Percentiles rank a stretch among this genome's conserved stretches.
Evolutionary conservation across 2,113 vertebrate genomes (phyloP).

Genomic region (Panthera uncia): DNA sequence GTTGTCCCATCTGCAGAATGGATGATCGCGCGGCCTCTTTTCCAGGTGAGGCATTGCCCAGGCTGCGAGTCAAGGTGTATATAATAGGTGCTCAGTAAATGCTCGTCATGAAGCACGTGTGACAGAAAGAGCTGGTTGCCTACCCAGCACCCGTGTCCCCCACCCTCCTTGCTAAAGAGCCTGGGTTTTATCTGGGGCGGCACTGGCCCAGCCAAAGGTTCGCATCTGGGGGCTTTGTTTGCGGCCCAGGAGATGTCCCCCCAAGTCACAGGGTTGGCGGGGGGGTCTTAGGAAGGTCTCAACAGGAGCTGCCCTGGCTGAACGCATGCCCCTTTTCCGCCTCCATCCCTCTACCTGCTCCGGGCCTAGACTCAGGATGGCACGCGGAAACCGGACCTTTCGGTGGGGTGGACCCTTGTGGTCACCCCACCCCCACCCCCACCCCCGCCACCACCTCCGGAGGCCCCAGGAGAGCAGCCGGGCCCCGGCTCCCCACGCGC

Average conservation of each 20-base stretch:
- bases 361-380: neutral
- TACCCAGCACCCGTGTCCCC: fast-evolving
- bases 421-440: neutral
- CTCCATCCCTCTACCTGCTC: neutral
- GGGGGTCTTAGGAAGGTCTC: fast-evolving
- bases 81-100: fast-evolving
- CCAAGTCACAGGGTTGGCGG: neutral
- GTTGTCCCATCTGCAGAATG: neutral
- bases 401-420: fast-evolving
- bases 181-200: neutral
- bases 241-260: neutral
- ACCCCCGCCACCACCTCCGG: neutral
- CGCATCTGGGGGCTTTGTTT: neutral
- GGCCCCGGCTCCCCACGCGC: fast-evolving
- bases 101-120: fast-evolving
- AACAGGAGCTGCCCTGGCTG: no score
- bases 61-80: neutral
- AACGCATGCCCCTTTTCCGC: fast-evolving
- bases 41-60: neutral
- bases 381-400: neutral
- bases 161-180: neutral
- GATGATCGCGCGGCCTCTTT: neutral
- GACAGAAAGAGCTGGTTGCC: neutral
- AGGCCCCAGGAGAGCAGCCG: neutral
- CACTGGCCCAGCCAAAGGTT: fast-evolving